phyloP scores from a whole-genome alignment of 2,797 vertebrate species.

The Acanthornis magna region DNA sequence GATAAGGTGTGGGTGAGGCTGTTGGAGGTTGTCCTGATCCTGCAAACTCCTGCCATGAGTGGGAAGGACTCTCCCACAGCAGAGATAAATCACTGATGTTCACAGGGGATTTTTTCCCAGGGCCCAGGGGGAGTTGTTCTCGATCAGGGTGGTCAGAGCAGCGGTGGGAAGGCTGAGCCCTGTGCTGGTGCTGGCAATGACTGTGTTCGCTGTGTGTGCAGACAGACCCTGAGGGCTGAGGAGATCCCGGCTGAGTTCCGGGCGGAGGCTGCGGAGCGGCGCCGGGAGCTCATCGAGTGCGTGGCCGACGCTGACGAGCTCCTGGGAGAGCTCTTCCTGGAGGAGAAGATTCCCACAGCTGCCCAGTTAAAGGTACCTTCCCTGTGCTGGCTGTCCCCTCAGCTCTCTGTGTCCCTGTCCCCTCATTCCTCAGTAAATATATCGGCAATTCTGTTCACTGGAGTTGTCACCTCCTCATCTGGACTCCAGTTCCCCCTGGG shows the following conservation, averaged over 20 bases:
- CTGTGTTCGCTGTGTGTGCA: conserved; percentile 32
- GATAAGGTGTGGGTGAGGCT: neutral
- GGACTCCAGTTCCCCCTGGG: rapidly evolving
- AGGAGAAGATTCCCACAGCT: conserved; percentile 86
- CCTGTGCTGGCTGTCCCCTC: rapidly evolving
- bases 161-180: neutral
- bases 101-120: rapidly evolving
- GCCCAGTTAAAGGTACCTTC: conserved; percentile 85
- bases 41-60: neutral
- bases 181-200: rapidly evolving
- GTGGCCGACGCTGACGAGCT: conserved; percentile 89
- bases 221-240: conserved; percentile 80
- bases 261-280: conserved; percentile 79
- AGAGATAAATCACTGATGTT: rapidly evolving
- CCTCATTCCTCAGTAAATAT: rapidly evolving
- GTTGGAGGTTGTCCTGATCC: neutral
- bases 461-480: neutral
- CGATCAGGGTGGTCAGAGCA: neutral
- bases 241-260: conserved; percentile 87
- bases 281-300: conserved; percentile 92
- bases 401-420: neutral
- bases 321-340: conserved; percentile 92
- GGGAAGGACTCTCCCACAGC: neutral
- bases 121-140: rapidly evolving
- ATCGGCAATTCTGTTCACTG: neutral